Conservation (phyloP, 1,140 invertebrate genomes). For the Trachymyrmex cornetzi region DNA sequence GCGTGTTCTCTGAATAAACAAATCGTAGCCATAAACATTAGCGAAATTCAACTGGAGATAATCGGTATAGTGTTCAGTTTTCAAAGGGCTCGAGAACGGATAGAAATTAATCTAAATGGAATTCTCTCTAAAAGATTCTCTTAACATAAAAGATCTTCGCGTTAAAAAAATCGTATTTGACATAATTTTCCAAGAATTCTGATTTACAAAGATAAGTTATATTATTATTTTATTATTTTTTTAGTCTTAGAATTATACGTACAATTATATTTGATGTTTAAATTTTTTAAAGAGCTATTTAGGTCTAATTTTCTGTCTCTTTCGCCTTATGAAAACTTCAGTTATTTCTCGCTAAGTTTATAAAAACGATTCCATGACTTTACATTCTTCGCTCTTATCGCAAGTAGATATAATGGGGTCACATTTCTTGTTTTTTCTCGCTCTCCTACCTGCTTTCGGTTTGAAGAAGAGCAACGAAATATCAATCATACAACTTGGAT, state of each 20-base stretch:
- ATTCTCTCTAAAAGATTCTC: neutral
- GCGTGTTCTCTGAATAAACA: neutral
- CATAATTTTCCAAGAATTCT: too few species aligned
- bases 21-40: constrained; percentile 12
- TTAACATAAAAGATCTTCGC: neutral
- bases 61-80: neutral
- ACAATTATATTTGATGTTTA: neutral
- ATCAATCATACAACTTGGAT: neutral
- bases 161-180: neutral
- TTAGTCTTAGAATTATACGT: neutral
- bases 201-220: neutral
- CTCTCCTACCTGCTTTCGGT: neutral
- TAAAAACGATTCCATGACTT: neutral
- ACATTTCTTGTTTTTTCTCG: neutral
- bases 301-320: neutral
- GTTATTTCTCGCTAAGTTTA: constrained; percentile 13
- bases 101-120: constrained; percentile 35
- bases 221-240: neutral
- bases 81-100: neutral
- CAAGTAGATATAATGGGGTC: constrained; percentile 1
- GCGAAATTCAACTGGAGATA: neutral
- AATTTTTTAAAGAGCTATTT: neutral
- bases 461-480: neutral
- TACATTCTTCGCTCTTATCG: constrained; percentile 1
- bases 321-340: neutral